Evolutionary conservation across 2,888 invertebrate species (phyloP).

Genomic region (Rutpela maculata): DNA sequence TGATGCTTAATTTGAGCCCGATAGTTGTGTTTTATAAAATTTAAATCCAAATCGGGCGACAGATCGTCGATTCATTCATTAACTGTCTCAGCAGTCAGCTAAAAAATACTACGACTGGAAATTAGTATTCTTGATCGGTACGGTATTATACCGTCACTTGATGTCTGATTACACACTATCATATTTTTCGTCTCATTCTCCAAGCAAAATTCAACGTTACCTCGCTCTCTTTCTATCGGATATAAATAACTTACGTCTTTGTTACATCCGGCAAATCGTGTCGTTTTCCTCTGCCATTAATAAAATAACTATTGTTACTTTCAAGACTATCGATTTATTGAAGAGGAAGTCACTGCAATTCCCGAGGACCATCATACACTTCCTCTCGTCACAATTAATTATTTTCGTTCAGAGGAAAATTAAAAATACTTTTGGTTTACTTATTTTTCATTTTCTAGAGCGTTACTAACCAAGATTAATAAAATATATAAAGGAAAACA

Average conservation of each 20-base stretch:
- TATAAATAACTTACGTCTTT: conserved; percentile 72
- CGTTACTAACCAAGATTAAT: too few relatives aligned
- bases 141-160: conserved; percentile 70
- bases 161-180: conserved; percentile 74
- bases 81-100: conserved; percentile 48
- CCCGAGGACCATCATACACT: conserved; percentile 56
- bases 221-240: conserved; percentile 70
- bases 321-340: conserved; percentile 55
- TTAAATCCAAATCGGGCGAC: conserved; percentile 10
- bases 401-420: conserved; percentile 19
- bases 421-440: background rate
- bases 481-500: too few relatives aligned
- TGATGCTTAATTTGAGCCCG: too few relatives aligned
- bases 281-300: conserved; percentile 65
- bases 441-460: too few relatives aligned
- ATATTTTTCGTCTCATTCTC: conserved; percentile 72
- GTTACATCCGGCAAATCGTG: conserved; percentile 72
- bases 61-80: conserved; percentile 40
- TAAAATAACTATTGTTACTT: conserved; percentile 64
- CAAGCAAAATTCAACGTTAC: conserved; percentile 53
- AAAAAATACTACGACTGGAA: conserved; percentile 51
- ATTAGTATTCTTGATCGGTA: conserved; percentile 70
- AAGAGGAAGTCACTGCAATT: conserved; percentile 62
- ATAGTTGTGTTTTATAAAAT: background rate
- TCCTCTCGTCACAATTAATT: conserved; percentile 47